Base-by-base conservation (phyloP, 2,888 invertebrate genomes). In the Lymantria dispar region DNA sequence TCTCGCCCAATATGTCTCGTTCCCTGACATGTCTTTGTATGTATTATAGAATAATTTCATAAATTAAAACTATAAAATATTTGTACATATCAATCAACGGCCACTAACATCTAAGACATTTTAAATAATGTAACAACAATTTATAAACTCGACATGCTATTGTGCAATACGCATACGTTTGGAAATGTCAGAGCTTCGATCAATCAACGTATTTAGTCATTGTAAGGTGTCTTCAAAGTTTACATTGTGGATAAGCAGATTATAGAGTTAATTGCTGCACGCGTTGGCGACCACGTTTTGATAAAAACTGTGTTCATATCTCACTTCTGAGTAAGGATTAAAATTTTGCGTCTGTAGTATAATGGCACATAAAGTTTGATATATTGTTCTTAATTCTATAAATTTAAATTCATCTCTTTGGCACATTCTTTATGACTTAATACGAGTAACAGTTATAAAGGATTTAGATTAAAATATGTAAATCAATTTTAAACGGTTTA, bases 21-120 rank as follows among this genome's bases (percentile, higher is more conserved):
- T 48, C 48, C 22, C 10, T 33, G 33, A 33, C 29, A 30, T 50
- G 39, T 22, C 42, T 31, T 47, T 11, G 29, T 12, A 22, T 45
- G 14, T 8, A 30, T 31, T 14, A 30, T 38, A 46, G 15, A 42
- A 37, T 50, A 43, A 51, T 51, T 43, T 31, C 46, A 51, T 47
- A 51, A 43, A 47, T 51, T 43, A 51, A 22, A 33, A 8, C 29
- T 38, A 43, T 22, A 31, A 43, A 46, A 46, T 38, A 47, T 13
- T 39, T 47, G 50, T 47, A 50, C 42, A 47, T 43, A 51, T 47
- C 51, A 51, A 51, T 51, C 51, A 51, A 29, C 10, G 31, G 39
- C 36, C 8, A 37, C 38, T 37, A 48, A 41, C 45, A 48, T 14
- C n/a, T 40, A 14, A 42, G 42, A 45, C 43, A 48, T 52, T 47